Base-by-base conservation (phyloP, 2,113 vertebrate species). In the Gobiocypris rarus region DNA sequence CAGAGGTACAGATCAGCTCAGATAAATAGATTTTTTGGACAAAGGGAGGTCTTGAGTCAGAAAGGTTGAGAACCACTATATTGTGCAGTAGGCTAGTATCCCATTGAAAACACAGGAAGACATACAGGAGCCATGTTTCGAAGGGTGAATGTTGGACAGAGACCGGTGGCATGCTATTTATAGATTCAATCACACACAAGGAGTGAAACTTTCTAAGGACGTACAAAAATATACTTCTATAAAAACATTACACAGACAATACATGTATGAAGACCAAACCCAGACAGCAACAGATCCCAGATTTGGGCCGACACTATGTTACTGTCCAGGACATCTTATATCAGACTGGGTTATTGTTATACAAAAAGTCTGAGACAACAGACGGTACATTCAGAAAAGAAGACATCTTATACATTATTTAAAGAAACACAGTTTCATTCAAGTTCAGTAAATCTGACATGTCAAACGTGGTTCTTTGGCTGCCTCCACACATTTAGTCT, bases 141-240 rank as follows among this genome's bases (percentile, higher is more conserved):
- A n/a, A 28, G 17, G 34, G 19, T 56, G 19, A 56, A 15, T 56
- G 26, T 10, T 41, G 5, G 6, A 59, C 3, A 54, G 38, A 38
- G 38, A 38, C 22, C 9, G 22, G 31, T 65, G 48, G 65, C 26
- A 85, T 50, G 22, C 56, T 85, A 61, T 61, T 43, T 26, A 61
- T 26, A 6, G 8, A 15, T 38, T 70, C 45, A 58, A 24, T 52
- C 41, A 71, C 24, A 61, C 52, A 79, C 43, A 54, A 13, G 31
- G 45, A 48, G 19, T 75, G 61, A 84, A 86, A 48, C 67, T 59
- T 83, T 78, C 52, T 22, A 67, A 73, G 8, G 45, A 79, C 34
- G 34, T 87, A 79, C 34, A 87, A 87, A 87, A 87, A 85, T 85
- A 84, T 70, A 79, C 17, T 71, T 82, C 54, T 78, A 13, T 83